Conservation (phyloP, 2,113 vertebrate species). For the Calypte anna region DNA sequence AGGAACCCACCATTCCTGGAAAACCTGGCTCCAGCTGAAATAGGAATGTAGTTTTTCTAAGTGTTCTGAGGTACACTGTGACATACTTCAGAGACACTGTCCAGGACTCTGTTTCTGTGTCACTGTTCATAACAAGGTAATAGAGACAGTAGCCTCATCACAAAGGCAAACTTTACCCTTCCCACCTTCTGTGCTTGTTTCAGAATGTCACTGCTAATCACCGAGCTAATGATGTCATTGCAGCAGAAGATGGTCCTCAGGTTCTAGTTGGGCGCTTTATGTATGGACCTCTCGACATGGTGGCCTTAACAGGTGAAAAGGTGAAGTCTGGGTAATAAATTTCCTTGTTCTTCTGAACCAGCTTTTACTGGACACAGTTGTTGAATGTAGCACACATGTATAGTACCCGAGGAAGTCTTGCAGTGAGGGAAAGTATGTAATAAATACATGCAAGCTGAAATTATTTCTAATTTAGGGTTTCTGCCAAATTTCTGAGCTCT, state of each 20-base stretch:
- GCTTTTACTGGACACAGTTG: background rate
- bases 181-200: background rate
- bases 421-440: background rate
- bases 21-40: background rate
- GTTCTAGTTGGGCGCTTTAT: conserved; percentile 94
- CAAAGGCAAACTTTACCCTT: background rate
- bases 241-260: conserved; percentile 90
- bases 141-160: background rate
- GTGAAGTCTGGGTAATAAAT: conserved; percentile 59
- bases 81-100: background rate
- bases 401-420: background rate
- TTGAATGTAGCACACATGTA: background rate
- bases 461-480: background rate
- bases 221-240: conserved; percentile 92
- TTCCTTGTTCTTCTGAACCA: background rate
- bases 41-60: background rate
- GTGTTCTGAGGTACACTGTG: background rate
- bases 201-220: conserved; percentile 97
- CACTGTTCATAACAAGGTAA: background rate
- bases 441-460: background rate
- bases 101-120: background rate
- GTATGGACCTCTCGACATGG: conserved; percentile 98
- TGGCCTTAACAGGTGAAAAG: conserved; percentile 97
- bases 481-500: background rate
- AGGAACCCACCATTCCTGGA: background rate